Evolutionary conservation across 2,888 invertebrate genomes (phyloP), one percentile per base, ranked within the genome.

Genomic region (Cryptocephalus moraei): DNA sequence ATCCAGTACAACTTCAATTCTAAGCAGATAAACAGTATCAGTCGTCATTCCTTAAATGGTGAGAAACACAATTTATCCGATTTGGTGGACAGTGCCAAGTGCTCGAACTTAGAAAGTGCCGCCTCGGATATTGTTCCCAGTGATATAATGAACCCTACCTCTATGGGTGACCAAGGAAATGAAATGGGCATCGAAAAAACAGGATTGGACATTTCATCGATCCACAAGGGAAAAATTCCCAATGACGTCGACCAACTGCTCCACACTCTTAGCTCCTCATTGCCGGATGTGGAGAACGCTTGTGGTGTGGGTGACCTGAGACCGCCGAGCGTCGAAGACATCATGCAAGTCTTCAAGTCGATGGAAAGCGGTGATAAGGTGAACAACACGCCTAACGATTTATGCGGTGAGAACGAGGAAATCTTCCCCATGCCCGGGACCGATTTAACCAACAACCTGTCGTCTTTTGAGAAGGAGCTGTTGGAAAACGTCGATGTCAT

Each of bases 301-400:
- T 44, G 53, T 49, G 63, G 64, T 41, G 72, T 70, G 50, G 73
- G 72, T 56, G 84, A 84, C 61, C 66, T 79, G 44, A 22, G 22
- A 22, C 77, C 72, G 44, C 54, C 56, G 52, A 75, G 75, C 62
- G 76, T 76, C 3, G 78, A 79, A 31, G 87, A 84, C 55, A 73
- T 89, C 45, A 74, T 88, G 56, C 84, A 85, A 66, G 87, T 82
- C 3, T 81, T 89, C 41, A 86, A 86, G 68, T 84, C 82, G 8
- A 78, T 88, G 56, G 87, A 86, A 58, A 75, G 74, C 51, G 64
- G 71, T 47, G 78, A 78, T 57, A 54, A 59, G 46, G 49, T 62
- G 41, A 58, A 61, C 33, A 60, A 56, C 46, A 49, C 63, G 22
- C 13, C 34, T 11, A 63, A 60, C 51, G 66, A 66, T 55, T 54